phyloP scores from a whole-genome alignment of 2,888 invertebrate genomes.

The Zelleria hepariella region DNA sequence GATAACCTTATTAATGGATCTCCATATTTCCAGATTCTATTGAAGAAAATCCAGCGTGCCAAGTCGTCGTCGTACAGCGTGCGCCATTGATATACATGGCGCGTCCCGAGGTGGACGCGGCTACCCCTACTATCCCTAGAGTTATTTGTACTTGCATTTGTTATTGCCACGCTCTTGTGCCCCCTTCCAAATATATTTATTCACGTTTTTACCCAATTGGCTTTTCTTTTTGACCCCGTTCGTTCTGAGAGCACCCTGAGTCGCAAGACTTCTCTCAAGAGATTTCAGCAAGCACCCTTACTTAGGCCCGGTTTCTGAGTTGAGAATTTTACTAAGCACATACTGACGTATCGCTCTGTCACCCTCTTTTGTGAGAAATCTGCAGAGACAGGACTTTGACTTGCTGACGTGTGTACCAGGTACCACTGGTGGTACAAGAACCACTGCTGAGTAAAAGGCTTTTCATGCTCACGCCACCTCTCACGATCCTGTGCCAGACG shows the following conservation, averaged over 20 bases:
- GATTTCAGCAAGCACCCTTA: too few species aligned
- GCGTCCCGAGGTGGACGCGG: conserved; percentile 48
- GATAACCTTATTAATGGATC: neutral
- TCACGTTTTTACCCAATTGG: neutral
- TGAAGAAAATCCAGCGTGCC: conserved; percentile 63
- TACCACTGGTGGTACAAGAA: too few species aligned
- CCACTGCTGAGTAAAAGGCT: too few species aligned
- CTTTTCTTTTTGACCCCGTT: neutral
- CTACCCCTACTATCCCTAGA: conserved; percentile 16
- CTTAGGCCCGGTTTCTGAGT: too few species aligned
- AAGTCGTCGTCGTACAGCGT: conserved; percentile 58
- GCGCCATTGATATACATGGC: conserved; percentile 54
- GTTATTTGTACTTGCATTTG: neutral
- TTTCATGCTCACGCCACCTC: too few species aligned
- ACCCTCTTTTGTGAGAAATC: too few species aligned
- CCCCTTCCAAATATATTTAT: conserved; percentile 5
- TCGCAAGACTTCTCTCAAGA: too few species aligned
- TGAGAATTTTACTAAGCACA: too few species aligned
- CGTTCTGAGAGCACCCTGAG: neutral
- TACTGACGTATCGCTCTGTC: too few species aligned
- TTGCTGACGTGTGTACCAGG: too few species aligned
- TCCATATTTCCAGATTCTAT: conserved; percentile 37
- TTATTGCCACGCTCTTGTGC: neutral
- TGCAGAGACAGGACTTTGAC: too few species aligned
- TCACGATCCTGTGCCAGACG: too few species aligned